A percentile compares a stretch with the other conserved stretches of the same genome.
These are phyloP conservation scores for Labia minor DNA, from an alignment of 2,888 invertebrate genomes.

Conservation along the genomic window DNA sequence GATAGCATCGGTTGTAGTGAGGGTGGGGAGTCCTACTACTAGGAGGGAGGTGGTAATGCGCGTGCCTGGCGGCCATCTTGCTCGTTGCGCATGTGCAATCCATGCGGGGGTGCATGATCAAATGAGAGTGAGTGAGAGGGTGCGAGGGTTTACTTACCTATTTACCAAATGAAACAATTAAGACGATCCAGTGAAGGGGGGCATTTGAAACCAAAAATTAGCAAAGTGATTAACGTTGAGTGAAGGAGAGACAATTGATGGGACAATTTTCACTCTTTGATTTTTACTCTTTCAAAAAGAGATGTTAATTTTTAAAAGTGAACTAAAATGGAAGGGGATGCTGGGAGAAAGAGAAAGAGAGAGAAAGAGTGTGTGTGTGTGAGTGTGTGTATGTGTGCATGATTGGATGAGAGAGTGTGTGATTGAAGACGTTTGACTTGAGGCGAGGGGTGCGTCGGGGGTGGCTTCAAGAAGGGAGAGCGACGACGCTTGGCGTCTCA, in stretches of 20 bases:
- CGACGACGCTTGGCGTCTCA: not conserved
- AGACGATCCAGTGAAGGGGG: not conserved
- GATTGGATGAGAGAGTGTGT: not conserved
- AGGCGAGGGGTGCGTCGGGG: not conserved
- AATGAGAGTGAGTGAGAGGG: no score
- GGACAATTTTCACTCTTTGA: no score
- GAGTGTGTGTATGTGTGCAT: not conserved
- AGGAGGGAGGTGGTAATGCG: not conserved
- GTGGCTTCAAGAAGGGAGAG: not conserved
- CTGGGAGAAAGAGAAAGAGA: no score
- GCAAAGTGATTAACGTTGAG: no score
- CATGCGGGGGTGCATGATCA: not conserved
- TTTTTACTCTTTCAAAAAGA: no score
- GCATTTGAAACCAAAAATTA: no score
- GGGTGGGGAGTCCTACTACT: not conserved
- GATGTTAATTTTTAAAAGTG: no score
- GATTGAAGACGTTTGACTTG: constrained; percentile 3
- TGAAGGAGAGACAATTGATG: no score
- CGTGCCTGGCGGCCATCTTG: constrained; percentile 7
- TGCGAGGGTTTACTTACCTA: not conserved
- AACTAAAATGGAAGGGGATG: no score
- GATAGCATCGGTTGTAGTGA: not conserved
- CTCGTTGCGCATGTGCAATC: not conserved
- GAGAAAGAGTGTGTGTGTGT: no score
- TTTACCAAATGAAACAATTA: constrained; percentile 13